Evolutionary conservation across 2,888 invertebrate genomes (phyloP), one percentile per base, ranked within the genome.

Genomic region (Acleris emargana): DNA sequence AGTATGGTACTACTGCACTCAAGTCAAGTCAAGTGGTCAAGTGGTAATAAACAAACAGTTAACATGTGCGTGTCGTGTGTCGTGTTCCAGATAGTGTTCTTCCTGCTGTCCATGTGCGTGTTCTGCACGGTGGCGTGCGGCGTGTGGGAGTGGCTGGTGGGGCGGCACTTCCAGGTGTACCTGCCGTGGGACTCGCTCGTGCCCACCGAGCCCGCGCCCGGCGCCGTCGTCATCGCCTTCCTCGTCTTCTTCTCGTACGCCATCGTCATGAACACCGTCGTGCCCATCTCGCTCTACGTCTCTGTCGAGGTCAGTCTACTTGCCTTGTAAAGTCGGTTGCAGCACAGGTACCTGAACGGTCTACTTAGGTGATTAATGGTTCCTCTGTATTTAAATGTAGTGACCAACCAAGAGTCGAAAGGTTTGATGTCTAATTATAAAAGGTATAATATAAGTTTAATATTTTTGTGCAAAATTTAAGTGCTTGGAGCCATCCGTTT

Each of bases 171-270:
- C 93, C 94, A 96, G 90, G 94, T 94, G 79, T 99, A 96, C 94
- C 94, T 99, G 81, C 99, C 99, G 61, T 99, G 99, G 99, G 99
- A 99, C 93, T 94, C 95, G 81, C 95, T 98, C 79, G 96, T 99
- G 84, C 98, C 98, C 61, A 95, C 94, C 77, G 96, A 97, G 86
- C 95, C 96, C 68, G 88, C 95, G 70, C 94, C 95, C 74, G 98
- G 98, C 77, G 96, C 98, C 74, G 96, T 97, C 72, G 96, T 99
- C 77, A 99, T 99, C 81, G 98, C 99, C 73, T 94, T 99, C 76
- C 95, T 99, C 74, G 98, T 99, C 73, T 99, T 99, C 95, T 99
- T 99, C 94, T 99, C 99, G 45, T 99, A 99, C 93, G 98, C 99
- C 83, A 99, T 99, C 89, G 98, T 99, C 79, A 95, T 99, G 90